Base-by-base conservation (phyloP, 2,888 invertebrate species). In the Helicoverpa assulta region DNA sequence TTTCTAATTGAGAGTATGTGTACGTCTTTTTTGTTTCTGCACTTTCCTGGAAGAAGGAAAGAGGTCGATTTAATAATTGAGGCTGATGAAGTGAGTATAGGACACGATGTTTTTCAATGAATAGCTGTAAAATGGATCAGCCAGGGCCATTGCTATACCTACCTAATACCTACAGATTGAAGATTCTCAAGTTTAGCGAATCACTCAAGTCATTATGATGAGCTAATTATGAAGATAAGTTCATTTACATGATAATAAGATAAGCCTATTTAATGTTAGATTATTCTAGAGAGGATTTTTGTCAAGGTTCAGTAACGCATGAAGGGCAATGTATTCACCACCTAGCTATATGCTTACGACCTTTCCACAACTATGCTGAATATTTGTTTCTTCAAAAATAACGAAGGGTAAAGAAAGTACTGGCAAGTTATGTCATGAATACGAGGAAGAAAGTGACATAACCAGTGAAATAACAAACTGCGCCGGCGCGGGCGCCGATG, bases 1-100 rank as follows among this genome's bases (percentile, higher is more conserved):
- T 96, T 64, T 97, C 94, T 1, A 97, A 82, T 85, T 95, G 90
- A 7, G 84, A 77, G 80, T 95, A 95, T 0, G 95, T 95, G 81
- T 95, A 95, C 0, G 85, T 82, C 76, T 95, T 95, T 62, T 92
- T 92, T 0, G 94, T 92, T 82, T 94, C 95, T 0, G 93, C 93
- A 67, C 94, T 93, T 93, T 93, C 93, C 95, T 95, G 89, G 0
- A 88, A 89, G 67, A n/a, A 16, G 18, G n/a, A 47, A 0, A 12
- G 29, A n/a, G 5, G 18, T 14, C 33, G 18, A 7, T 40, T 47
- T 3, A n/a, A 47, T n/a, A 2, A 3, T 16, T 43, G 37, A 37
- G 12, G 1, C 12, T 37, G 8, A 33, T 8, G 10, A 33, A 33
- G 8, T 33, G 33, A 33, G 21, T 21, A 21, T 21, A 21, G 21